Evolutionary conservation across 1,140 invertebrate species (phyloP), one percentile per base, ranked within the genome.

Genomic region (Halictus rubicundus): DNA sequence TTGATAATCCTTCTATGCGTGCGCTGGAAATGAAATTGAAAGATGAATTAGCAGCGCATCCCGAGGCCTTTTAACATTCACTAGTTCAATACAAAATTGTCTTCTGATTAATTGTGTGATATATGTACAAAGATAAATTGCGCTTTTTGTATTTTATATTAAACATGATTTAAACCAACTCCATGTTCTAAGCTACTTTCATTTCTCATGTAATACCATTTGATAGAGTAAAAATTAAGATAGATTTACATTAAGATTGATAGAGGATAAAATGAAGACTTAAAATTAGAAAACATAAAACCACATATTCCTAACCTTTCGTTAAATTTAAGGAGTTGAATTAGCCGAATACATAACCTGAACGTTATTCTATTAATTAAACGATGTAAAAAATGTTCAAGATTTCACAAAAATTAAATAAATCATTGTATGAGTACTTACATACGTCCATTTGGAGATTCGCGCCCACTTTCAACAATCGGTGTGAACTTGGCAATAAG

Each of bases 11-110:
- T 1, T 83, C 68, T 5, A 72, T 92, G 25, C 86, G 84, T 21
- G 73, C 2, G 52, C 88, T 93, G 42, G 93, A 93, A 78, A 91
- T 81, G 60, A 89, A 87, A 70, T 80, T 94, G 49, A 79, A 85
- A 61, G 85, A 90, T 25, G 92, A 93, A 87, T 86, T 93, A 37
- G 85, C 82, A 68, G 7, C 68, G 9, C 69, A 78, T 5, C 76
- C 76, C 23, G 76, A 78, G 21, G 46, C 64, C 42, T 64, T 78
- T 2, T 78, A 32, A 72, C 14, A 5, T 37, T 9, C 0, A 7
- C 5, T n/a, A 32, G 5, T 57, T n/a, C 19, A 16, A 54, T 21
- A 4, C 5, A 54, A 54, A 21, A 19, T 57, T 57, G 9, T n/a
- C 5, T 52, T n/a, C 54, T 57, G 9, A n/a, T n/a, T n/a, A n/a